These are phyloP conservation scores for Siniperca knerii DNA, from an alignment of 2,113 vertebrate genomes.

Conservation along the genomic window DNA sequence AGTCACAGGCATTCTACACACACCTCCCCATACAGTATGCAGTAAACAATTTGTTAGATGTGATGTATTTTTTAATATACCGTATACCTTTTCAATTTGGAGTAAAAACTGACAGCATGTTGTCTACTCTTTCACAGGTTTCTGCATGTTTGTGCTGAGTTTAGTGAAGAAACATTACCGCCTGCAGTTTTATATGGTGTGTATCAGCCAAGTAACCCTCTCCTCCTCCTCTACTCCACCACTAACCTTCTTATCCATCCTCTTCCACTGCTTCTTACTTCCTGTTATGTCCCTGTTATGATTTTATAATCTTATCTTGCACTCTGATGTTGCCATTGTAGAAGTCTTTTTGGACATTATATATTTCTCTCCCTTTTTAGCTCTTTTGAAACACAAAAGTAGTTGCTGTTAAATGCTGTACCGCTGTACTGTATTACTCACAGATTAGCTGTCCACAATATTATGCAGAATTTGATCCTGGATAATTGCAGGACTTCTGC, in stretches of 20 bases:
- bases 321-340: background rate
- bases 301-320: background rate
- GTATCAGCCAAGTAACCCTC: constrained; percentile 85
- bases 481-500: constrained; percentile 7
- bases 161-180: constrained; percentile 99
- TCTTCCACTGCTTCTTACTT: background rate
- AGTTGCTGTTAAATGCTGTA: background rate
- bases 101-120: constrained; percentile 81
- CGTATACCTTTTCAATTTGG: background rate
- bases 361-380: background rate
- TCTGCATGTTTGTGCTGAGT: constrained; percentile 99
- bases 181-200: constrained; percentile 99
- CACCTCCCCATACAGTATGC: background rate
- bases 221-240: background rate
- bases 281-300: no score
- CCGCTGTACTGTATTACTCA: background rate
- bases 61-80: constrained; percentile 20
- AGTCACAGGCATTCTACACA: background rate
- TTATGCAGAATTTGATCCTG: background rate
- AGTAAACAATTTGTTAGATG: background rate
- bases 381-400: background rate
- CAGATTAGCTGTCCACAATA: background rate
- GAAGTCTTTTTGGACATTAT: background rate
- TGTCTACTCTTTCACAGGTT: constrained; percentile 92
- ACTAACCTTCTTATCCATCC: constrained; percentile 7